Evolutionary conservation across 2,113 vertebrate species (phyloP), one percentile per base, ranked within the genome.

Genomic region (Pollachius pollachius): DNA sequence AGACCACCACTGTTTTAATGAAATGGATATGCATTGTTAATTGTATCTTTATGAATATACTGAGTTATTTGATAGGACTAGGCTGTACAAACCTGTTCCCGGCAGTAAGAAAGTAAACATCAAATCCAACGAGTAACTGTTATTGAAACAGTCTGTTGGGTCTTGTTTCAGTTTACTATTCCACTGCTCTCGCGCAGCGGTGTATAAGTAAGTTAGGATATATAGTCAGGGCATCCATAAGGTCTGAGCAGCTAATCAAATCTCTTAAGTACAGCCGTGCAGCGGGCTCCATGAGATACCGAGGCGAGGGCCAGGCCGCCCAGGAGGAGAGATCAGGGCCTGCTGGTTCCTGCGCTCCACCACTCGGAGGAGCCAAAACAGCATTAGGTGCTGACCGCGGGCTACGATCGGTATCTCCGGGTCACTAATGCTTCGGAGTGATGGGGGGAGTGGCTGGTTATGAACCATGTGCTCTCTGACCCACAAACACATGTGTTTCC

Each of bases 321-420:
- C 64, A 75, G 17, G 70, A 71, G 78, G 71, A 64, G 69, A 73
- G 18, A 78, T 67, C 4, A 4, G 60, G 70, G 62, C 76, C 17
- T 21, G 68, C 64, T 79, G 61, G 13, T 52, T 41, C 27, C 64
- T 57, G 7, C 61, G 59, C 41, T 23, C 52, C 78, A 71, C 70
- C 85, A 88, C 86, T 89, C 77, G 81, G 68, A 86, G 60, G 77
- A 70, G 70, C 70, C 76, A 65, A 89, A 87, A 90, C 78, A 64
- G 73, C 75, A 89, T 91, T 91, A 90, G 21, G 75, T 48, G 64
- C 67, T 73, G 68, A 79, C 87, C 86, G 64, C 54, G 64, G 90
- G 87, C 85, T 13, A 52, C 77, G 87, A 92, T 91, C 67, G 84
- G 59, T 74, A 90, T 92, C 90, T 88, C 69, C 81, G 77, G 30